A percentile compares a stretch with the other conserved stretches of the same genome.
phyloP scores from a whole-genome alignment of 2,888 invertebrate genomes.

The Protonemura montana region DNA sequence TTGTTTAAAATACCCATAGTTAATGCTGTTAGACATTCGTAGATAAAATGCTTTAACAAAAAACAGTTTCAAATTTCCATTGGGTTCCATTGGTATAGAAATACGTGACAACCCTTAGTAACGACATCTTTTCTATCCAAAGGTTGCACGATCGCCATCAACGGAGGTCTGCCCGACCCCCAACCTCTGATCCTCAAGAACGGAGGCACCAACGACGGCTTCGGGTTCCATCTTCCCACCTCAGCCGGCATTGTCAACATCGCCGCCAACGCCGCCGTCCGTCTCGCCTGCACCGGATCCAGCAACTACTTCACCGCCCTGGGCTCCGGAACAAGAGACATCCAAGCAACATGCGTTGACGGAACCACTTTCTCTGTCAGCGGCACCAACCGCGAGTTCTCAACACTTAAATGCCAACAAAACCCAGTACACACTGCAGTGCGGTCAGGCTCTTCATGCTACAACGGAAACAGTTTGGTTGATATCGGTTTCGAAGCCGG shows the following conservation, averaged over 20 bases:
- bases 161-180: slow-evolving; percentile 44
- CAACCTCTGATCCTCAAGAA: slow-evolving; percentile 47
- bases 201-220: slow-evolving; percentile 39
- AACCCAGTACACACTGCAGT: slow-evolving; percentile 59
- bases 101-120: no score
- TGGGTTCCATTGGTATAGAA: no score
- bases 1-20: no score
- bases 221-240: slow-evolving; percentile 44
- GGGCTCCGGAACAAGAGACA: background rate
- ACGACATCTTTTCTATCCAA: background rate
- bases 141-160: slow-evolving; percentile 46
- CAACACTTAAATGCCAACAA: slow-evolving; percentile 59
- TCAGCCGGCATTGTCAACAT: slow-evolving; percentile 24
- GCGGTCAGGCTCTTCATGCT: slow-evolving; percentile 60
- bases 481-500: slow-evolving; percentile 65
- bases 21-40: no score
- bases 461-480: slow-evolving; percentile 60
- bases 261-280: slow-evolving; percentile 24
- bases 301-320: slow-evolving; percentile 38
- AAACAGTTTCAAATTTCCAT: no score
- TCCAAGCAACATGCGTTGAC: slow-evolving; percentile 43
- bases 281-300: slow-evolving; percentile 43
- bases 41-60: no score
- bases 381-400: slow-evolving; percentile 55
- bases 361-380: slow-evolving; percentile 41